phyloP scores from a whole-genome alignment of 2,888 invertebrate species.

The Bibio marci region DNA sequence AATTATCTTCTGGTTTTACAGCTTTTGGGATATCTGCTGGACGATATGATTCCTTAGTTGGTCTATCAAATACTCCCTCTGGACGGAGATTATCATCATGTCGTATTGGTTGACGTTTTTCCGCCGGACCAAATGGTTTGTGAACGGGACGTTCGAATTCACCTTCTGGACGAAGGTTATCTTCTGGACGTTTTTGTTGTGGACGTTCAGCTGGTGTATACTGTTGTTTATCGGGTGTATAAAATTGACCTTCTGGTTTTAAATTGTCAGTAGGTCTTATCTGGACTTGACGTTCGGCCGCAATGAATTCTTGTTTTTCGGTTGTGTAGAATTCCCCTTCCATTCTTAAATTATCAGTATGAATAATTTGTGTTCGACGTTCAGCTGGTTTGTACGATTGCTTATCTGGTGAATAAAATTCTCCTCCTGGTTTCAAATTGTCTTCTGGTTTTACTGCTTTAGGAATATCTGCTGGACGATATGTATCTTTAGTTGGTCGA shows the following conservation, averaged over 20 bases:
- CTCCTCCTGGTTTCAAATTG: slow-evolving; percentile 29
- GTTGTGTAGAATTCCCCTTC: slow-evolving; percentile 29
- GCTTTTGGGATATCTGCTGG: slow-evolving; percentile 29
- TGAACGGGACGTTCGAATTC: slow-evolving; percentile 26
- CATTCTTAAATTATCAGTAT: slow-evolving; percentile 27
- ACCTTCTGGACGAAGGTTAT: slow-evolving; percentile 52
- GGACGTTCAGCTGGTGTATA: slow-evolving; percentile 30
- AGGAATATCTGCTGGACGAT: slow-evolving; percentile 30
- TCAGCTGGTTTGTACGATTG: slow-evolving; percentile 26
- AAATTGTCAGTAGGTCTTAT: slow-evolving; percentile 30
- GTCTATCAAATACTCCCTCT: slow-evolving; percentile 38
- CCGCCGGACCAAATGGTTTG: slow-evolving; percentile 28
- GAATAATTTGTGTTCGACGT: slow-evolving; percentile 20
- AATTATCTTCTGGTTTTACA: slow-evolving; percentile 29
- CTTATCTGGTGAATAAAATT: slow-evolving; percentile 23
- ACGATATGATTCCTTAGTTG: slow-evolving; percentile 23
- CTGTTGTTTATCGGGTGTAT: slow-evolving; percentile 30
- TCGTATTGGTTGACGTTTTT: slow-evolving; percentile 37
- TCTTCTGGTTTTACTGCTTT: slow-evolving; percentile 27
- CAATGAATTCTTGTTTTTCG: slow-evolving; percentile 20
- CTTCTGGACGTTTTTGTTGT: slow-evolving; percentile 35
- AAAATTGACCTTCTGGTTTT: slow-evolving; percentile 17
- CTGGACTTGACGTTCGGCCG: slow-evolving; percentile 26
- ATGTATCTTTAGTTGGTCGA: slow-evolving; percentile 18
- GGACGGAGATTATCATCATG: slow-evolving; percentile 37